A percentile compares a stretch with the other conserved stretches of the same genome.
Evolutionary conservation across 2,888 invertebrate species (phyloP).

Genomic region (Euzophera pinguis): DNA sequence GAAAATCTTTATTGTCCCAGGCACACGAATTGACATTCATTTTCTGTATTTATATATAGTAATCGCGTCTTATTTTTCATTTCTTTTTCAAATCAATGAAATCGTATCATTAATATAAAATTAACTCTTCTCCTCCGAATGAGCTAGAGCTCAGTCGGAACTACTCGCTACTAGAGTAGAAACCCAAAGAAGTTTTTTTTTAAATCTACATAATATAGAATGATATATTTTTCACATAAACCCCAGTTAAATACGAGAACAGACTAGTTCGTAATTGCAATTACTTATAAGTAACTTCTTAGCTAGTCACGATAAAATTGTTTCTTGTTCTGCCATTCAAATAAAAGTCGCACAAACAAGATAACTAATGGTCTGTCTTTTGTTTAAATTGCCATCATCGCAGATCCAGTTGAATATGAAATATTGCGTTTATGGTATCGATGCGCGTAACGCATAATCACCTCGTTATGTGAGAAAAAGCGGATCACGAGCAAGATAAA

Average conservation of each 20-base stretch:
- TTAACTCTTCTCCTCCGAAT: too few species aligned
- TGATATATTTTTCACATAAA: too few species aligned
- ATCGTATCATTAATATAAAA: too few species aligned
- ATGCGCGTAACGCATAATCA: slow-evolving; percentile 35
- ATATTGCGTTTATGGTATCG: slow-evolving; percentile 31
- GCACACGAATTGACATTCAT: background rate
- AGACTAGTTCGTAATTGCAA: background rate
- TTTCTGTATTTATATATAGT: background rate
- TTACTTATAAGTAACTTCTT: background rate
- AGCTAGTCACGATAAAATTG: background rate
- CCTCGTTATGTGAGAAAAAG: slow-evolving; percentile 40
- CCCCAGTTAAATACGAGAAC: too few species aligned
- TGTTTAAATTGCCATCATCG: background rate
- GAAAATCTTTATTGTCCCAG: slow-evolving; percentile 8
- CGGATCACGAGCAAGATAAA: slow-evolving; percentile 34
- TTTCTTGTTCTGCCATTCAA: background rate
- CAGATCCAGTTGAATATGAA: slow-evolving; percentile 32
- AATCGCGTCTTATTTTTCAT: too few species aligned
- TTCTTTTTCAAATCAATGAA: too few species aligned
- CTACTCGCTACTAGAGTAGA: too few species aligned
- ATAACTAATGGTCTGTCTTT: background rate
- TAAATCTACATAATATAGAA: too few species aligned
- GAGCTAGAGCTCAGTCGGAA: too few species aligned
- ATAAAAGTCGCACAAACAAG: background rate
- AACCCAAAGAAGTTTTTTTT: too few species aligned